A percentile compares a stretch with the other conserved stretches of the same genome.
phyloP scores from a whole-genome alignment of 2,888 invertebrate species.

The Drosophila yooni region DNA sequence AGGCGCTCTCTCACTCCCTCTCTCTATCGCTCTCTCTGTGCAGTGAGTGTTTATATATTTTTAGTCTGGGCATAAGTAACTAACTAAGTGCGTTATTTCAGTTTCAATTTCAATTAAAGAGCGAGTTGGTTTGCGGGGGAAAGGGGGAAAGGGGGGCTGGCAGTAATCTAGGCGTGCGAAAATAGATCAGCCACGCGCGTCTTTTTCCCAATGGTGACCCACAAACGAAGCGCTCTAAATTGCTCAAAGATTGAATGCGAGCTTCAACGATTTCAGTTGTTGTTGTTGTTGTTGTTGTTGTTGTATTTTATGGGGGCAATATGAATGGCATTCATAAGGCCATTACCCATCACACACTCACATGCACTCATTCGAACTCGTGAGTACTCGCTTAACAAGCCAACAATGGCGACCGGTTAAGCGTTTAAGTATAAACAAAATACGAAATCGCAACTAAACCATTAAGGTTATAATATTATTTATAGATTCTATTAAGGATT shows the following conservation, averaged over 20 bases:
- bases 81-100: slow-evolving; percentile 70
- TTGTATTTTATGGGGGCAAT: slow-evolving; percentile 27
- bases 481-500: not conserved
- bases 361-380: slow-evolving; percentile 7
- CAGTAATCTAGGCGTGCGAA: slow-evolving; percentile 68
- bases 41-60: slow-evolving; percentile 55
- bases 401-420: slow-evolving; percentile 50
- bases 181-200: slow-evolving; percentile 58
- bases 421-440: slow-evolving; percentile 24
- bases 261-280: slow-evolving; percentile 44
- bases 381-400: slow-evolving; percentile 53
- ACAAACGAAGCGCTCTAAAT: slow-evolving; percentile 64
- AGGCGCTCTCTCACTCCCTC: slow-evolving; percentile 1
- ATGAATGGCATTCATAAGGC: slow-evolving; percentile 66
- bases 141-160: not conserved
- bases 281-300: too few relatives aligned
- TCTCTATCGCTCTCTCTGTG: not conserved
- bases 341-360: slow-evolving; percentile 28
- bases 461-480: slow-evolving; percentile 1
- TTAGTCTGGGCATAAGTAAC: slow-evolving; percentile 65
- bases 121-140: not conserved
- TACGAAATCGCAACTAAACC: slow-evolving; percentile 1
- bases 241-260: slow-evolving; percentile 52
- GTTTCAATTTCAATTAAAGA: slow-evolving; percentile 75
- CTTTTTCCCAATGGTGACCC: slow-evolving; percentile 37